A percentile compares a stretch with the other conserved stretches of the same genome.
These are phyloP conservation scores for Brienomyrus brachyistius DNA, from an alignment of 2,113 vertebrate species.

Conservation along the genomic window DNA sequence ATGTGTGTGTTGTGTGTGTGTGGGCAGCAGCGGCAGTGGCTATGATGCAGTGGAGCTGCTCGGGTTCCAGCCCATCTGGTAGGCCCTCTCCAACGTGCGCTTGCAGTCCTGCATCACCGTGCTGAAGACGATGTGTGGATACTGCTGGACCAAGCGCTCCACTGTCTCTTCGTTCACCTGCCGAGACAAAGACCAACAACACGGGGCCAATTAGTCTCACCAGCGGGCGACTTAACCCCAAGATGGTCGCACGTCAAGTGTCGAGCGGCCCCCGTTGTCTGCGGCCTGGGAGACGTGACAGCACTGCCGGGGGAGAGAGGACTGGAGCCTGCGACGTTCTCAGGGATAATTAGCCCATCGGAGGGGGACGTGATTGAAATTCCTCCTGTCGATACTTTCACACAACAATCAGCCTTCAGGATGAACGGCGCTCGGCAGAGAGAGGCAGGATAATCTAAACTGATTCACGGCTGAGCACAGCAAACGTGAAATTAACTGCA, in stretches of 20 bases:
- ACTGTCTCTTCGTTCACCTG: slow-evolving; percentile 95
- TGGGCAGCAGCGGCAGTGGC: slow-evolving; percentile 38
- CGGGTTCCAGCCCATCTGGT: slow-evolving; percentile 98
- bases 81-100: slow-evolving; percentile 93
- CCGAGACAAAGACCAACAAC: slow-evolving; percentile 22
- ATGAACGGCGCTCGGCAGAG: neutral
- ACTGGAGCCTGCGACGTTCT: neutral
- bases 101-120: slow-evolving; percentile 99
- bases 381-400: neutral
- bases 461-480: neutral
- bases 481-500: neutral
- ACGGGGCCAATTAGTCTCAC: neutral
- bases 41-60: slow-evolving; percentile 81
- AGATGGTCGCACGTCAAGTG: neutral
- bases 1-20: neutral
- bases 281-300: neutral
- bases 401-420: neutral
- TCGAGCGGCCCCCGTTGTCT: neutral
- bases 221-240: neutral
- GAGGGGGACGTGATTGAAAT: neutral
- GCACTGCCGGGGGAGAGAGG: neutral
- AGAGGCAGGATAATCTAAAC: neutral
- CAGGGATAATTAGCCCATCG: neutral
- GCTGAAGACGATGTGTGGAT: slow-evolving; percentile 96
- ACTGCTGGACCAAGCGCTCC: slow-evolving; percentile 90